Percentiles rank a stretch among this genome's conserved stretches.
Evolutionary conservation across 2,797 vertebrate species (phyloP).

Genomic region (Coracias cyanogaster): DNA sequence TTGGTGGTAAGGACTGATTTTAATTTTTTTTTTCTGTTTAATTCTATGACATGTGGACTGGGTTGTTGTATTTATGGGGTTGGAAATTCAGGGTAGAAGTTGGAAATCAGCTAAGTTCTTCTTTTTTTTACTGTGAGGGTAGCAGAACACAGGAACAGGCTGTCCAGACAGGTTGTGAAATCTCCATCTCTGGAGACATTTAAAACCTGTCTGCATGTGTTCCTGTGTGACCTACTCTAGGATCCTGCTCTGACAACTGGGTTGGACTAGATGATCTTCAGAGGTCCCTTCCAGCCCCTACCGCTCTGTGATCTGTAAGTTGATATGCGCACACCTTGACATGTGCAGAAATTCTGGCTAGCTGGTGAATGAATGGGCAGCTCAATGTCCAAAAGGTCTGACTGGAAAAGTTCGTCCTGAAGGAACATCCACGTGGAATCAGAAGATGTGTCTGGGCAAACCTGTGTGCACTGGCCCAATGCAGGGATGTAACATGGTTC

Average conservation of each 20-base stretch:
- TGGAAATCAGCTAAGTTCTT: background rate
- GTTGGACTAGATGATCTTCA: background rate
- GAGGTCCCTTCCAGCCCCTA: too few relatives aligned
- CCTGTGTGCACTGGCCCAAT: rapidly evolving
- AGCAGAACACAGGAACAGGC: too few relatives aligned
- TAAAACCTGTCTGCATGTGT: too few relatives aligned
- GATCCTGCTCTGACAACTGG: too few relatives aligned
- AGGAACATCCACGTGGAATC: background rate
- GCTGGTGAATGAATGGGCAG: background rate
- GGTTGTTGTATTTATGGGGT: background rate
- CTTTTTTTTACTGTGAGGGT: too few relatives aligned
- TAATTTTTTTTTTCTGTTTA: background rate
- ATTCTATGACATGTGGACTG: rapidly evolving
- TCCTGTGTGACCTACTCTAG: too few relatives aligned
- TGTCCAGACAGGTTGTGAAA: too few relatives aligned
- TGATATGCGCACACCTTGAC: background rate
- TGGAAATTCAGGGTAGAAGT: background rate
- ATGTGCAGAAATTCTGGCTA: background rate
- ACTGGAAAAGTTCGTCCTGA: background rate
- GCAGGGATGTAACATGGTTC: background rate
- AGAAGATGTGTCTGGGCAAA: background rate
- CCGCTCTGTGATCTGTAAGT: too few relatives aligned
- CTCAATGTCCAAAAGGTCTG: background rate
- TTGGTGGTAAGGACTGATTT: slow-evolving; percentile 80
- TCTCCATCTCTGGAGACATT: too few relatives aligned